Evolutionary conservation across 2,888 invertebrate species (phyloP).

Genomic region (Andrena chrysosceles): DNA sequence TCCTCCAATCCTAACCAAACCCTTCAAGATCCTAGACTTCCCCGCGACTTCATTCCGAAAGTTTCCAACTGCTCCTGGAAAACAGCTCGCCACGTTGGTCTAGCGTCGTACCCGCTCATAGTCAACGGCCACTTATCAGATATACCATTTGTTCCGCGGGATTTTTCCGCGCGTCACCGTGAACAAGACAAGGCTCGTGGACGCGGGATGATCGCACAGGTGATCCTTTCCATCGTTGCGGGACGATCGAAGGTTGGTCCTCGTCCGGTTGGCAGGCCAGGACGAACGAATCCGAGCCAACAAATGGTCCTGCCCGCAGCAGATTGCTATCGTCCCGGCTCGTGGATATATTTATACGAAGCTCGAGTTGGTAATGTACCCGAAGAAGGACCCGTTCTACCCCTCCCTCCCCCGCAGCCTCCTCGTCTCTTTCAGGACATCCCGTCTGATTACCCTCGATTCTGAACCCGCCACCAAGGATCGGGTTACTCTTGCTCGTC

Average conservation of each 20-base stretch:
- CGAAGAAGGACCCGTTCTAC: conserved; percentile 60
- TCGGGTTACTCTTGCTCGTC: conserved; percentile 50
- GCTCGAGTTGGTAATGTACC: conserved; percentile 80
- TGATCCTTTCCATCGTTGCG: conserved; percentile 58
- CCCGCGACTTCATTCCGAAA: no score
- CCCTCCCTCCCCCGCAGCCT: neutral
- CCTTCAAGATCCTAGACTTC: no score
- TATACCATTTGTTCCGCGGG: conserved; percentile 56
- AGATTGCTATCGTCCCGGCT: conserved; percentile 81
- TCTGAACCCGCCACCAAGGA: conserved; percentile 34
- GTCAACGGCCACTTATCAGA: conserved; percentile 56
- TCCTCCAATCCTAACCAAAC: no score
- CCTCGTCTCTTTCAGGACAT: conserved; percentile 26
- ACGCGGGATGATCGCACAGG: conserved; percentile 64
- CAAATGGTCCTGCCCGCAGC: conserved; percentile 81
- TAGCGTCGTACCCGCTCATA: neutral
- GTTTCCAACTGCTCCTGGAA: no score
- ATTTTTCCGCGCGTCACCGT: conserved; percentile 54
- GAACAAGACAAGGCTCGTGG: conserved; percentile 50
- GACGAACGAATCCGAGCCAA: conserved; percentile 79
- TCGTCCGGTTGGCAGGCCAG: conserved; percentile 66
- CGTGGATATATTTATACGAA: conserved; percentile 81
- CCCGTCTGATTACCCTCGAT: conserved; percentile 48
- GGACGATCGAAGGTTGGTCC: conserved; percentile 65
- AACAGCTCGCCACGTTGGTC: neutral